Conservation (phyloP, 2,888 invertebrate species). For the Andrena bicolor region DNA sequence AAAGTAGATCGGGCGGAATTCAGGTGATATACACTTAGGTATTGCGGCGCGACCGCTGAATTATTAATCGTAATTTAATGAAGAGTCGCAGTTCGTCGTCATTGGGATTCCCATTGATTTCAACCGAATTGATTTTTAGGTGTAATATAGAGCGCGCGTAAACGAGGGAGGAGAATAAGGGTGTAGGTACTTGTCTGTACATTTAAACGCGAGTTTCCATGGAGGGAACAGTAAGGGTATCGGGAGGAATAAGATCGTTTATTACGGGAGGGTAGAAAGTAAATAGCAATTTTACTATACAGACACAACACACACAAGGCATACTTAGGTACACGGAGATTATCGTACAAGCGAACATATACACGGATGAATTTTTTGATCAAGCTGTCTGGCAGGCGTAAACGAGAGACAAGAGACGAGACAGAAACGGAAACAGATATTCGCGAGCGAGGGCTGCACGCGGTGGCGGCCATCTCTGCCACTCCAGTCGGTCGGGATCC, state of each 20-base stretch:
- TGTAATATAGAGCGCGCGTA: constrained; percentile 65
- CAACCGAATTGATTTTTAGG: constrained; percentile 74
- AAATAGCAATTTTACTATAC: constrained; percentile 55
- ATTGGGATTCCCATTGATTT: constrained; percentile 78
- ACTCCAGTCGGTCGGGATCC: constrained; percentile 78
- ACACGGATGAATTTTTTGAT: constrained; percentile 51
- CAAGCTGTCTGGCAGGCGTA: constrained; percentile 54
- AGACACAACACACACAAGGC: not conserved
- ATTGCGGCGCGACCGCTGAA: constrained; percentile 36
- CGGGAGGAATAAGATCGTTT: constrained; percentile 70
- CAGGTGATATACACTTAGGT: constrained; percentile 74
- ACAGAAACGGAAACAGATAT: constrained; percentile 13
- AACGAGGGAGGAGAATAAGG: not conserved
- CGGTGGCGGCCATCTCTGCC: constrained; percentile 75
- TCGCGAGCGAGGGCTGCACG: constrained; percentile 59
- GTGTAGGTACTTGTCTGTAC: constrained; percentile 37
- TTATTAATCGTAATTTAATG: constrained; percentile 67
- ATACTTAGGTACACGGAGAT: no score
- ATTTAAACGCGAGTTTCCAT: constrained; percentile 25
- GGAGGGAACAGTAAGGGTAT: constrained; percentile 29
- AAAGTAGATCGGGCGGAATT: constrained; percentile 79
- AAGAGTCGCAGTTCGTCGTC: constrained; percentile 76
- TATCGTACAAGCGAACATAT: not conserved
- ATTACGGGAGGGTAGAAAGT: constrained; percentile 74
- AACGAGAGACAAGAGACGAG: constrained; percentile 16